Evolutionary conservation across 2,113 vertebrate species (phyloP).

Genomic region (Tragelaphus buxtoni): DNA sequence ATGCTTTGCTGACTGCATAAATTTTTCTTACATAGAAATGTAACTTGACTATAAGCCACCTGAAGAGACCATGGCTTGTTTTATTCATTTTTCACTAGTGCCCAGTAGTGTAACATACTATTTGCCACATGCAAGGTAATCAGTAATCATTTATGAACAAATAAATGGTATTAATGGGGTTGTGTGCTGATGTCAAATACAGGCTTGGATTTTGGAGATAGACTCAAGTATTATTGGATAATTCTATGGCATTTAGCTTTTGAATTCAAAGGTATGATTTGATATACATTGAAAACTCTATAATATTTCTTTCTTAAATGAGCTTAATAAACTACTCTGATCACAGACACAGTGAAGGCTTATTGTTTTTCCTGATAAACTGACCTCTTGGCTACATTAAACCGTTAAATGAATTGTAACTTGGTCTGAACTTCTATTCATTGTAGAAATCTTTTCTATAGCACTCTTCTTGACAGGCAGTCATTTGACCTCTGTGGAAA

Average conservation of each 20-base stretch:
- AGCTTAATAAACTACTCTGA: neutral
- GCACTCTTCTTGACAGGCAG: neutral
- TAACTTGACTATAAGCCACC: neutral
- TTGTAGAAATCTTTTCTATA: neutral
- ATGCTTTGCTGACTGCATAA: neutral
- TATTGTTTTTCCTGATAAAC: neutral
- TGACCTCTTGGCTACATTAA: neutral
- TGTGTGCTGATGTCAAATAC: neutral
- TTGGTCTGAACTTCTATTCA: neutral
- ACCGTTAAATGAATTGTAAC: constrained; percentile 7
- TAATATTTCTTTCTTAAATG: neutral
- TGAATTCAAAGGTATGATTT: neutral
- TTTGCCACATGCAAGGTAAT: neutral
- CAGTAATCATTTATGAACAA: neutral
- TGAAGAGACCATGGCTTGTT: neutral
- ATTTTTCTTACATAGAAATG: neutral
- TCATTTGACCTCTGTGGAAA: neutral
- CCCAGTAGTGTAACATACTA: neutral
- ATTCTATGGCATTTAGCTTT: neutral
- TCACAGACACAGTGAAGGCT: neutral
- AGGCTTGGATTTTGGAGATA: neutral
- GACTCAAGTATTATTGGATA: neutral
- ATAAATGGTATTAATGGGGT: neutral
- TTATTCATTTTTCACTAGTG: neutral
- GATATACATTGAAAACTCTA: neutral